These are phyloP conservation scores for Trachelus iudaicus DNA, from an alignment of 2,888 invertebrate species.

Conservation along the genomic window DNA sequence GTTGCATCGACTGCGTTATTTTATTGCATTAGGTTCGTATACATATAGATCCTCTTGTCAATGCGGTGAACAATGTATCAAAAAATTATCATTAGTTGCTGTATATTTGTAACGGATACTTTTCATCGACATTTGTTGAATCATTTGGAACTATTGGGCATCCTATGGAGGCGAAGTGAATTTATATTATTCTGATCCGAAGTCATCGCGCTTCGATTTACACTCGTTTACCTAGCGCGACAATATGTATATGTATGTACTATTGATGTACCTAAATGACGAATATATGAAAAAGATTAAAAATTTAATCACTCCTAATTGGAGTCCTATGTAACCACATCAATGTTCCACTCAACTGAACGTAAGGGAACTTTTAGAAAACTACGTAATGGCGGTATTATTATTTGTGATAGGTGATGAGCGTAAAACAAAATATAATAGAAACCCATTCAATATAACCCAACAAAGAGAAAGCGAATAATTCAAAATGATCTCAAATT, in stretches of 20 bases:
- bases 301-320: conserved; percentile 32
- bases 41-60: too few species aligned
- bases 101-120: neutral
- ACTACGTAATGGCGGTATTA: neutral
- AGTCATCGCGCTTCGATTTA: conserved; percentile 7
- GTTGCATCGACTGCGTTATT: too few species aligned
- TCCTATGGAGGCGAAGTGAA: too few species aligned
- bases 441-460: neutral
- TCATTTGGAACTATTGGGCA: conserved; percentile 14
- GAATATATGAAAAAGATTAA: conserved; percentile 36
- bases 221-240: conserved; percentile 35
- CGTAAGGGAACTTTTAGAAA: conserved; percentile 15
- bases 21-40: too few species aligned
- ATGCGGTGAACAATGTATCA: too few species aligned
- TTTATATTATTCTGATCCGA: too few species aligned
- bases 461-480: neutral
- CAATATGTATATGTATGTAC: conserved; percentile 51
- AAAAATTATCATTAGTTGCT: conserved; percentile 20
- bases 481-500: conserved; percentile 1
- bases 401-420: neutral
- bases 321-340: conserved; percentile 43
- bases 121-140: conserved; percentile 4
- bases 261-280: conserved; percentile 49
- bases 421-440: neutral
- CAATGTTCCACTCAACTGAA: conserved; percentile 27